Percentiles rank a stretch among this genome's conserved stretches.
Evolutionary conservation across 2,888 invertebrate species (phyloP).

Genomic region (Carabus problematicus): DNA sequence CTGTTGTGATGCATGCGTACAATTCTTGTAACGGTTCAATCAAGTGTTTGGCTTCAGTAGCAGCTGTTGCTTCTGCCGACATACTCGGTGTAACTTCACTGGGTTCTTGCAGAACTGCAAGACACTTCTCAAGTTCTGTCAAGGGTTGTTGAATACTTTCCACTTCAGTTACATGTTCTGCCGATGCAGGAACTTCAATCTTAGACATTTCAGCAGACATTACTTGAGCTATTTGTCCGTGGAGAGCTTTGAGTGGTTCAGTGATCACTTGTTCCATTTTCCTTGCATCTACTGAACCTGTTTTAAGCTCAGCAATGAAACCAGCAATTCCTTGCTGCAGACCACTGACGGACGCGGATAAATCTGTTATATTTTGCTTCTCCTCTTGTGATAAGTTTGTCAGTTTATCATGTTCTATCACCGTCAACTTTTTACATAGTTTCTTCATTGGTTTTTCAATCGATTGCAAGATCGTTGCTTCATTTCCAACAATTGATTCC

Average conservation of each 20-base stretch:
- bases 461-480: conserved; percentile 20
- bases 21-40: conserved; percentile 13
- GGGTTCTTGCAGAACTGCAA: conserved; percentile 23
- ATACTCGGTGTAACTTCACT: no score
- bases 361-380: conserved; percentile 4
- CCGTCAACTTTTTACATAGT: conserved; percentile 22
- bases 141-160: conserved; percentile 18
- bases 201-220: background rate
- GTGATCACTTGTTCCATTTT: conserved; percentile 20
- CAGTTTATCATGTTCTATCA: conserved; percentile 17
- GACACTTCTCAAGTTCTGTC: conserved; percentile 13
- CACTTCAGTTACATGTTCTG: background rate
- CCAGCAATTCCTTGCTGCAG: conserved; percentile 24
- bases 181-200: background rate
- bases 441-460: conserved; percentile 19
- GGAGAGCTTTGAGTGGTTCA: conserved; percentile 23
- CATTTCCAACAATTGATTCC: conserved; percentile 2
- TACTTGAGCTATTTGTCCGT: conserved; percentile 12
- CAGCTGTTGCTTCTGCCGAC: conserved; percentile 5
- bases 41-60: conserved; percentile 21
- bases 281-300: conserved; percentile 7
- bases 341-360: conserved; percentile 10
- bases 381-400: conserved; percentile 2
- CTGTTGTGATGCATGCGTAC: conserved; percentile 14
- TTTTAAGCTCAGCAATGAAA: conserved; percentile 28